Conservation (phyloP, 2,797 vertebrate species). For the Podargus strigoides region DNA sequence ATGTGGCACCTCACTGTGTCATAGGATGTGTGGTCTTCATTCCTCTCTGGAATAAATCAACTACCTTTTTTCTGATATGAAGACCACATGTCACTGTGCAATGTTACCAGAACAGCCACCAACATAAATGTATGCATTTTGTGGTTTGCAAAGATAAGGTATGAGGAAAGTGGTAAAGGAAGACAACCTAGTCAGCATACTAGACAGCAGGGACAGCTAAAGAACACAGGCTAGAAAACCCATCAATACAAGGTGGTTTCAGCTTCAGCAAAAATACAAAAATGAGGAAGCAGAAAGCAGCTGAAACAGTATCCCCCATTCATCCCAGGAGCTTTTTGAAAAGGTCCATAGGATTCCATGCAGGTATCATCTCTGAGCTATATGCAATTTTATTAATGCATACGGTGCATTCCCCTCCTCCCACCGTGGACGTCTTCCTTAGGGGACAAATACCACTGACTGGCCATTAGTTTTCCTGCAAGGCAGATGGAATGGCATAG, state of each 20-base stretch:
- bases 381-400: neutral
- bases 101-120: neutral
- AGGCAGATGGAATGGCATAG: neutral
- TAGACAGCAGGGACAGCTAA: neutral
- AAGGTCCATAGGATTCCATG: neutral
- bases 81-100: neutral
- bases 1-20: neutral
- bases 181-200: neutral
- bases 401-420: rapidly evolving
- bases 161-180: neutral
- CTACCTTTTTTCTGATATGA: neutral
- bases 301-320: neutral
- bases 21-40: neutral
- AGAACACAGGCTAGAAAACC: neutral
- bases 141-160: neutral
- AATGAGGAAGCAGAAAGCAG: neutral
- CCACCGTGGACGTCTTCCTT: neutral
- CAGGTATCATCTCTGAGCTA: neutral
- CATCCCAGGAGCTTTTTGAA: neutral
- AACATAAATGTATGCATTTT: neutral
- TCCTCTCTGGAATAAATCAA: neutral
- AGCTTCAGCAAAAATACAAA: neutral
- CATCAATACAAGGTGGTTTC: neutral
- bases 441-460: neutral
- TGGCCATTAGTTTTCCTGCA: neutral